Conservation (phyloP, 2,797 vertebrate genomes). For the Aplochiton taeniatus region DNA sequence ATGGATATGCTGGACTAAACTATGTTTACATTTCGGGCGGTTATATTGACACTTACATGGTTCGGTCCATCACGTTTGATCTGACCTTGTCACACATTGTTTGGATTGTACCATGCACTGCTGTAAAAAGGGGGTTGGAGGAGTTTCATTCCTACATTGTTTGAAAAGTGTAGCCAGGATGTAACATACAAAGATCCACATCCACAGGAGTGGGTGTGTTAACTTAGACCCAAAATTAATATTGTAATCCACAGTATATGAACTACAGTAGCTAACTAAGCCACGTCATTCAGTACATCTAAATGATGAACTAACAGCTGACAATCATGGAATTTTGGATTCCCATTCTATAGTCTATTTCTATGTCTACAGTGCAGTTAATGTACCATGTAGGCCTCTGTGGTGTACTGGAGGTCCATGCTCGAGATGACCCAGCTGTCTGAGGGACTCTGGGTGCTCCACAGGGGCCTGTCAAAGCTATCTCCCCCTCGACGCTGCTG, state of each 20-base stretch:
- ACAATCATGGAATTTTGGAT: too few relatives aligned
- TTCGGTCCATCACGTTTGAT: conserved; percentile 27
- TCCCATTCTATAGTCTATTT: too few relatives aligned
- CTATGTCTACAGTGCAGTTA: background rate
- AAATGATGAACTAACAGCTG: too few relatives aligned
- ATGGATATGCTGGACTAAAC: background rate
- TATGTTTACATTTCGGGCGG: conserved; percentile 1
- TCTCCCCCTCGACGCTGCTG: conserved; percentile 80
- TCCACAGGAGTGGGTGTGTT: too few relatives aligned
- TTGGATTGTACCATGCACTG: conserved; percentile 26
- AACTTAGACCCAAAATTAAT: too few relatives aligned
- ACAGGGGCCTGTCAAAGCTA: conserved; percentile 86
- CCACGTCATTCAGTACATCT: too few relatives aligned
- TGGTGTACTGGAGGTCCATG: conserved; percentile 84
- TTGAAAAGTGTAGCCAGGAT: too few relatives aligned
- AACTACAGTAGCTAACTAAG: too few relatives aligned
- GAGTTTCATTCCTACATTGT: background rate
- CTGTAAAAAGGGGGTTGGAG: conserved; percentile 51
- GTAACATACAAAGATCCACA: too few relatives aligned
- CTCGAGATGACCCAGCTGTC: conserved; percentile 92
- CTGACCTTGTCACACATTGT: conserved; percentile 40
- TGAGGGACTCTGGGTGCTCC: conserved; percentile 82
- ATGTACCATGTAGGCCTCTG: conserved; percentile 83
- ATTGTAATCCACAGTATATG: too few relatives aligned
- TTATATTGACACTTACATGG: conserved; percentile 8